Conservation (phyloP, 2,888 invertebrate species). For the Apoderus coryli region DNA sequence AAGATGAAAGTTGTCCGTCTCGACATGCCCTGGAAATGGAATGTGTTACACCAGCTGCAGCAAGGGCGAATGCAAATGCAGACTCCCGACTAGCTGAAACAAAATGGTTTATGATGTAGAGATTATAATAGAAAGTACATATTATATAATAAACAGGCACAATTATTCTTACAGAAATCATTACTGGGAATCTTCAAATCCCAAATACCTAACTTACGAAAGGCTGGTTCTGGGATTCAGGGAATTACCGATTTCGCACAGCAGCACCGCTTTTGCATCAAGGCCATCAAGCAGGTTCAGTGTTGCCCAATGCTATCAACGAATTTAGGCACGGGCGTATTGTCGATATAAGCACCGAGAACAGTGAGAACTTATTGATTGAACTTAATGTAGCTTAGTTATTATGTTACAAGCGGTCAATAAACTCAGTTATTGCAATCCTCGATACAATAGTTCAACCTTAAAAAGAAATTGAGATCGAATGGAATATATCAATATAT, state of each 20-base stretch:
- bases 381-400: too few species aligned
- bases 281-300: constrained; percentile 3
- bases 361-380: too few species aligned
- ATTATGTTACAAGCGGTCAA: too few species aligned
- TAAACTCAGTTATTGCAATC: too few species aligned
- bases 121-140: too few species aligned
- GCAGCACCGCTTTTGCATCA: constrained; percentile 2
- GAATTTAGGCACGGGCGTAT: constrained; percentile 3
- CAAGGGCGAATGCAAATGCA: constrained; percentile 82
- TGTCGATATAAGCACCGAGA: too few species aligned
- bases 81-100: constrained; percentile 67
- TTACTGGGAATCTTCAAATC: constrained; percentile 1
- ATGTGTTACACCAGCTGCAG: constrained; percentile 79
- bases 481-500: too few species aligned
- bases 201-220: constrained; percentile 1
- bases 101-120: too few species aligned
- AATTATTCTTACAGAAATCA: not conserved
- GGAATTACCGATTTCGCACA: constrained; percentile 2
- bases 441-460: too few species aligned
- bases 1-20: constrained; percentile 77
- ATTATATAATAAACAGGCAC: too few species aligned
- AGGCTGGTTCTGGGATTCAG: constrained; percentile 1
- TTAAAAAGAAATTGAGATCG: too few species aligned
- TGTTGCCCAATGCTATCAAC: constrained; percentile 3
- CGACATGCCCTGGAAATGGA: constrained; percentile 81